These are phyloP conservation scores for Jordanella pulchra DNA, from an alignment of 2,797 vertebrate genomes.

Conservation along the genomic window DNA sequence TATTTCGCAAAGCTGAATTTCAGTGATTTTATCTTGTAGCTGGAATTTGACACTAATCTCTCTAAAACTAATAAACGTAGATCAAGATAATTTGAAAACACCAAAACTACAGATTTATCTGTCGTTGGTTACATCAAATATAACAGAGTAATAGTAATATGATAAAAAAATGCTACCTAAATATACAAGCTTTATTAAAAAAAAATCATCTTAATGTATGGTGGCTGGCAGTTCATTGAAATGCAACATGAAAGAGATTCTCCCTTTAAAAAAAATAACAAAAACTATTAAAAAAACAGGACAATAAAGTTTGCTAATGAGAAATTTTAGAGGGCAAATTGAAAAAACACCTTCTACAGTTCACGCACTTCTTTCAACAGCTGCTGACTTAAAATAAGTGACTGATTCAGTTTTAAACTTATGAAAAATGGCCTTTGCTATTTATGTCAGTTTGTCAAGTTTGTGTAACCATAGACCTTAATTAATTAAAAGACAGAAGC, in stretches of 20 bases:
- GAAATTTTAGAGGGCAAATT: not conserved
- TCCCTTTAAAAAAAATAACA: not conserved
- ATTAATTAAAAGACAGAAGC: constrained; percentile 36
- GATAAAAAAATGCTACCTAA: not conserved
- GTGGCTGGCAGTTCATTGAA: not conserved
- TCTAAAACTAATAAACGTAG: too few relatives aligned
- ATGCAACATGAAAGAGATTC: not conserved
- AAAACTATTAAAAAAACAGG: too few relatives aligned
- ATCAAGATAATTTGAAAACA: too few relatives aligned
- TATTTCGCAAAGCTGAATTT: not conserved
- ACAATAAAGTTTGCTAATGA: not conserved
- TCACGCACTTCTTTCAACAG: not conserved
- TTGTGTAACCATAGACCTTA: not conserved
- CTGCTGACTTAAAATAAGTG: not conserved
- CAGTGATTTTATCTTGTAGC: not conserved
- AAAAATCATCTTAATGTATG: not conserved
- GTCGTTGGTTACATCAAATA: not conserved
- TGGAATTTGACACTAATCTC: not conserved
- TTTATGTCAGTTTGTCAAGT: constrained; percentile 12
- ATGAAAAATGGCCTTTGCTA: not conserved
- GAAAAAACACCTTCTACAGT: not conserved
- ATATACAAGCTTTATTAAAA: not conserved
- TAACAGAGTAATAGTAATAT: not conserved
- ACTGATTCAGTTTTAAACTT: not conserved
- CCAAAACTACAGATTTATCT: not conserved